Base-by-base conservation (phyloP, 2,113 vertebrate species). In the Ceyx melanurus region DNA sequence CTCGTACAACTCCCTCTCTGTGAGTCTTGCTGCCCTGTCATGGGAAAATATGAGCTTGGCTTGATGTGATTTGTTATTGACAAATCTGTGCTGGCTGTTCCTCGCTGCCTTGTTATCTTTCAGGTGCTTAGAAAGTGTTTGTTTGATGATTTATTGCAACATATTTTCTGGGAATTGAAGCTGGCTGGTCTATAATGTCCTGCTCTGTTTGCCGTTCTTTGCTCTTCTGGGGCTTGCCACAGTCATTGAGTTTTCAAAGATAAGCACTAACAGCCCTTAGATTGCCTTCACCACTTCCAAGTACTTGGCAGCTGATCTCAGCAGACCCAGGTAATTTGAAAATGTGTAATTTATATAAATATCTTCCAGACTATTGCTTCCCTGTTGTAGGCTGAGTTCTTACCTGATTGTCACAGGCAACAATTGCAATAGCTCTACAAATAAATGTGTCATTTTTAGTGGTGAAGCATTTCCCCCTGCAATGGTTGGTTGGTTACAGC, bases 101-200 rank as follows among this genome's bases (percentile, higher is more conserved):
- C 72, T 82, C 42, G 2, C 50, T 46, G 71, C 67, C 85, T 91
- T 45, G 73, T 88, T 89, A 82, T 88, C 75, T 88, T 67, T 66
- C 16, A 68, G n/a, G 21, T 1, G 16, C 78, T 91, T 73, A 76
- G 50, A 45, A 82, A 92, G 75, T 26, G 35, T 68, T 57, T 84
- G 11, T 81, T 68, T 89, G 91, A 85, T 31, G 62, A 89, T 77
- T 88, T 86, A 72, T 74, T 91, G 79, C 72, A 60, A 9, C 89
- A 43, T 80, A 91, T 88, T 90, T 90, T 60, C 54, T 43, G 92
- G 90, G 85, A 91, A 86, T 82, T 91, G 94, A 74, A 89, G 75
- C 60, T 90, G 89, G 42, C 68, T 89, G 88, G 51, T 43, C 89
- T 77, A 89, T 89, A 91, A 85, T 82, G 93, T 79, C 79, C 60